phyloP scores from a whole-genome alignment of 2,797 vertebrate species.

The Thalassophryne amazonica region DNA sequence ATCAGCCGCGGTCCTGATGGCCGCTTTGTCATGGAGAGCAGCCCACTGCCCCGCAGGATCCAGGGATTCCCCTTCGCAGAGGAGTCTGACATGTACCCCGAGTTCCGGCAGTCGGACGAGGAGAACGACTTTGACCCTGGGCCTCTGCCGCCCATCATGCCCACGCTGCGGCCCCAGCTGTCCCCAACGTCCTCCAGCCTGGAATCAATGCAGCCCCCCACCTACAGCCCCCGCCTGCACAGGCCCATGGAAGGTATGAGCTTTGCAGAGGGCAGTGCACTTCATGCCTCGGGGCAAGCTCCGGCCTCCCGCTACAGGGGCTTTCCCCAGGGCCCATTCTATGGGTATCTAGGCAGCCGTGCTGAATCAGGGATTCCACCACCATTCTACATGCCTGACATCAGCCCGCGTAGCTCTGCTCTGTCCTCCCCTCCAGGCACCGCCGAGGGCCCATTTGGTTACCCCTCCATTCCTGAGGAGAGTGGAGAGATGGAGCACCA shows the following conservation, averaged over 20 bases:
- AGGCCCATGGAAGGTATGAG: conserved; percentile 90
- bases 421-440: conserved; percentile 93
- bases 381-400: conserved; percentile 98
- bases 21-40: conserved; percentile 91
- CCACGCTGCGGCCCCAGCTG: conserved; percentile 92
- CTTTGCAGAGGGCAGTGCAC: conserved; percentile 84
- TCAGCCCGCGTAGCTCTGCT: conserved; percentile 95
- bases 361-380: conserved; percentile 86
- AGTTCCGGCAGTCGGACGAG: conserved; percentile 98
- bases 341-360: conserved; percentile 94
- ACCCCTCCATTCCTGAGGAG: conserved; percentile 95
- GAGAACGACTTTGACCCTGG: conserved; percentile 94
- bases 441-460: conserved; percentile 90
- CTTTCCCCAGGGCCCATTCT: conserved; percentile 94
- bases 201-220: conserved; percentile 97
- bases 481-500: conserved; percentile 86
- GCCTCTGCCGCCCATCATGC: conserved; percentile 88
- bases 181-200: conserved; percentile 97
- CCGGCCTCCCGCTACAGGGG: conserved; percentile 86
- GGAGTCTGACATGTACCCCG: conserved; percentile 98
- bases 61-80: conserved; percentile 98
- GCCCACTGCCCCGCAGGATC: conserved; percentile 87
- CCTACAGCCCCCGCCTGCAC: conserved; percentile 96
- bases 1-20: conserved; percentile 97
- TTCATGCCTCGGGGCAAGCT: conserved; percentile 93